Evolutionary conservation across 2,888 invertebrate species (phyloP), one percentile per base, ranked within the genome.

Genomic region (Cerastoderma edule): DNA sequence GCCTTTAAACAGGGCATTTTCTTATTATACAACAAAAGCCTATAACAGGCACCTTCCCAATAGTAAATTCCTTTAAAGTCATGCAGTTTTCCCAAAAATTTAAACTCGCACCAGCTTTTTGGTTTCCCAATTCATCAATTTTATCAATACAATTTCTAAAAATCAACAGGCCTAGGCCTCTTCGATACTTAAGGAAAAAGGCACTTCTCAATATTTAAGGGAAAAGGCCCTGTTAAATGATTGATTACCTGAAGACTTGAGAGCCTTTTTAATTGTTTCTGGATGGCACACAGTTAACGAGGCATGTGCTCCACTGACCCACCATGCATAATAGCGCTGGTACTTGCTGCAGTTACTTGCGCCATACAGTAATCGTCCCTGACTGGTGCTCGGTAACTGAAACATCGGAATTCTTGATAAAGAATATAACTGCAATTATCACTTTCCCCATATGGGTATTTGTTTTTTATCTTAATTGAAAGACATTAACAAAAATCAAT

Each of bases 231-330:
- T 53, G 54, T 10, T 19, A 48, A 33, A 44, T 44, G 13, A 44
- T 44, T 16, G 65, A 39, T 54, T 56, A 78, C 78, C 78, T 64
- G 78, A 63, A 30, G 78, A 74, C 72, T 74, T 78, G 71, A 78
- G 67, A 35, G 50, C 68, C 28, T 44, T 39, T 60, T 39, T 53
- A 10, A 75, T 66, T 5, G 70, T 75, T 24, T 54, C 57, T 39
- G 75, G 75, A 53, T 75, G 75, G 24, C 65, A 66, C 1, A 69
- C 72, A 10, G 57, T 48, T 2, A 72, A 10, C 1, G 60, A 68
- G 1, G 32, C 48, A 44, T 72, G 75, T 5, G 65, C 53, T 2
- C 30, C 35, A 22, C 67, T 60, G 16, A 35, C 69, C 78, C 78
- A 79, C 75, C 75, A 79, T 16, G 30, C 60, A 57, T 68, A 76